Evolutionary conservation across 2,113 vertebrate species (phyloP), one percentile per base, ranked within the genome.

Genomic region (Colius striatus): DNA sequence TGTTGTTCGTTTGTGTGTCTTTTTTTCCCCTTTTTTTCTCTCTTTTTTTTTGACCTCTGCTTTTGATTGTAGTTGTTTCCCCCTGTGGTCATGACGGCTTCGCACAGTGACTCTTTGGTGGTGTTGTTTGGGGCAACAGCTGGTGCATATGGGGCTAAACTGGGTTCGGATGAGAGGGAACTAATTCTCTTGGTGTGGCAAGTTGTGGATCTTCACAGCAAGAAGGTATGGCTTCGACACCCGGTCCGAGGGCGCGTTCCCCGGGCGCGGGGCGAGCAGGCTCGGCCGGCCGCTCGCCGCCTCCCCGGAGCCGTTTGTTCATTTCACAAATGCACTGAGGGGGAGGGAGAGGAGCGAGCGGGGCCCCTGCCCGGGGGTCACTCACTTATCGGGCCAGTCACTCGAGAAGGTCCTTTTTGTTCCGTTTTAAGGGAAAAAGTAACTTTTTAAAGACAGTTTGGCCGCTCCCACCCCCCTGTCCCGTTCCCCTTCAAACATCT

Each of bases 181-280:
- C 98, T 99, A 98, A 99, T 99, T 98, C 99, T 99, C 97, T 98
- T 99, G 98, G 99, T 99, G 98, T 99, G 99, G 99, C 99, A 99
- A 99, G 99, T 99, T 98, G 99, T 99, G 99, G 99, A 99, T 94
- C 99, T 99, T 83, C 98, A 94, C 97, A 98, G 99, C 97, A 99
- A 99, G 98, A 99, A 99, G 99, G 99, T 99, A 99, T 92, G 98
- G 97, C 96, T 97, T 96, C 94, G 73, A 76, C 53, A 32, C 75
- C 87, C 79, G 81, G 61, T 97, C 94, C 47, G 57, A 73, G 90
- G 82, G 94, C 90, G 94, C 94, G 95, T 92, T 94, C 43, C 85
- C 32, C 20, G 78, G 79, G 84, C 78, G 43, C 79, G 9, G 83
- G 67, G 92, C 87, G 83, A 78, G 90, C 75, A 30, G 68, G 66